Evolutionary conservation across 2,888 invertebrate genomes (phyloP).

Genomic region (Oscheius sp.): DNA sequence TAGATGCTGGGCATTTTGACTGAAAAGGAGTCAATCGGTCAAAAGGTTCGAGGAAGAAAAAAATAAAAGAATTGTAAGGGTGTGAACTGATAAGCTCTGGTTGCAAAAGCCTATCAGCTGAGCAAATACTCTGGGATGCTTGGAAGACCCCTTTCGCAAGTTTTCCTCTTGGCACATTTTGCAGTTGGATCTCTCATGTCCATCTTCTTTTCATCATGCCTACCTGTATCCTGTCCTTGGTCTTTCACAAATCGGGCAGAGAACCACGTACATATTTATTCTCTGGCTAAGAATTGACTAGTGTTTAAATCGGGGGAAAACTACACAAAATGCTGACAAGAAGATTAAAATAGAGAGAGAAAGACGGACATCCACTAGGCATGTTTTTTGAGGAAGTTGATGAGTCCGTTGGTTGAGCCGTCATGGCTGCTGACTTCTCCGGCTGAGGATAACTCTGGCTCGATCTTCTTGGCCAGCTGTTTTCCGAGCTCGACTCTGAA

Average conservation of each 20-base stretch:
- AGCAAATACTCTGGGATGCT: too few species aligned
- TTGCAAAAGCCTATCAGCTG: too few species aligned
- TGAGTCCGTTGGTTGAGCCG: slow-evolving; percentile 94
- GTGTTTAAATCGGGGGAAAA: too few species aligned
- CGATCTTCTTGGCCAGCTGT: slow-evolving; percentile 96
- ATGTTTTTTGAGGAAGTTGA: slow-evolving; percentile 84
- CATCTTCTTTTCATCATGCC: background rate
- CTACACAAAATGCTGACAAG: background rate
- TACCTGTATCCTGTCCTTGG: background rate
- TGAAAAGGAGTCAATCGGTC: background rate
- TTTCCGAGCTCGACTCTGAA: slow-evolving; percentile 94
- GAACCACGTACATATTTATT: too few species aligned
- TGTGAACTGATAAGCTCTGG: too few species aligned
- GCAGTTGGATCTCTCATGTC: background rate
- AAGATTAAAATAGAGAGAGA: background rate
- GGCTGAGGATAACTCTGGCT: slow-evolving; percentile 85
- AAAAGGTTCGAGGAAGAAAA: background rate
- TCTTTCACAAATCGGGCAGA: too few species aligned
- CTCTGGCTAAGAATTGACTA: too few species aligned
- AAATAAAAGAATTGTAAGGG: too few species aligned
- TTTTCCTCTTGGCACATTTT: too few species aligned
- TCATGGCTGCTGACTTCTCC: slow-evolving; percentile 83
- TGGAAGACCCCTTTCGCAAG: too few species aligned
- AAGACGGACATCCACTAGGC: background rate
- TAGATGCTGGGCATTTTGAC: background rate